Conservation (phyloP, 2,888 invertebrate species). For the Macrosoma leucophasiata region DNA sequence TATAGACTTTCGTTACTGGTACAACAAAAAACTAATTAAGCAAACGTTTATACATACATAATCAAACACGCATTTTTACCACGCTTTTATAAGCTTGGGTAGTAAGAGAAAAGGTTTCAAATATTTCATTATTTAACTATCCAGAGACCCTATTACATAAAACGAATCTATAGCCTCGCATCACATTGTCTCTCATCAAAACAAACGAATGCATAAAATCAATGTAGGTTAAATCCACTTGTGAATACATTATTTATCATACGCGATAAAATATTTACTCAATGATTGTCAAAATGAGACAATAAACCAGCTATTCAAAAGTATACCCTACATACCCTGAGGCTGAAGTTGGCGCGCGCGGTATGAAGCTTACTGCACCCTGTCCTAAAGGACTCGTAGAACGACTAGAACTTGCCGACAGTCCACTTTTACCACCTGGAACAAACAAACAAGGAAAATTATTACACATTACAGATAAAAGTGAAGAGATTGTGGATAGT, state of each 20-base stretch:
- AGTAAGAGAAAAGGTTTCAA: constrained; percentile 1
- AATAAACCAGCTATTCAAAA: too few relatives aligned
- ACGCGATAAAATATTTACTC: too few relatives aligned
- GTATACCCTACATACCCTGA: constrained; percentile 72
- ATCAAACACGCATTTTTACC: not conserved
- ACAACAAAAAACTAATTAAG: not conserved
- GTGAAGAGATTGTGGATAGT: too few relatives aligned
- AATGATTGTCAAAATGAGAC: too few relatives aligned
- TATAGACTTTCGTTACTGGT: constrained; percentile 4
- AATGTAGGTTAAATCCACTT: too few relatives aligned
- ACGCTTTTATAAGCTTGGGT: not conserved
- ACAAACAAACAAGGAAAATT: constrained; percentile 29
- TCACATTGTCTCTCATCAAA: too few relatives aligned
- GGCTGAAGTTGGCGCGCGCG: constrained; percentile 73
- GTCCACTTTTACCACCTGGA: constrained; percentile 62
- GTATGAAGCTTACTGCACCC: constrained; percentile 65
- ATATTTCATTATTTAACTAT: too few relatives aligned
- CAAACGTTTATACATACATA: constrained; percentile 1
- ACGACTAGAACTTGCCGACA: constrained; percentile 77
- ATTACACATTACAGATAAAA: too few relatives aligned
- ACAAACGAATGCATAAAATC: too few relatives aligned
- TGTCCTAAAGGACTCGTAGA: constrained; percentile 73
- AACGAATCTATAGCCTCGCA: too few relatives aligned
- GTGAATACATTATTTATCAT: too few relatives aligned
- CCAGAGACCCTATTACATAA: too few relatives aligned